phyloP scores from a whole-genome alignment of 2,113 vertebrate species.

The Eurystomus gularis region DNA sequence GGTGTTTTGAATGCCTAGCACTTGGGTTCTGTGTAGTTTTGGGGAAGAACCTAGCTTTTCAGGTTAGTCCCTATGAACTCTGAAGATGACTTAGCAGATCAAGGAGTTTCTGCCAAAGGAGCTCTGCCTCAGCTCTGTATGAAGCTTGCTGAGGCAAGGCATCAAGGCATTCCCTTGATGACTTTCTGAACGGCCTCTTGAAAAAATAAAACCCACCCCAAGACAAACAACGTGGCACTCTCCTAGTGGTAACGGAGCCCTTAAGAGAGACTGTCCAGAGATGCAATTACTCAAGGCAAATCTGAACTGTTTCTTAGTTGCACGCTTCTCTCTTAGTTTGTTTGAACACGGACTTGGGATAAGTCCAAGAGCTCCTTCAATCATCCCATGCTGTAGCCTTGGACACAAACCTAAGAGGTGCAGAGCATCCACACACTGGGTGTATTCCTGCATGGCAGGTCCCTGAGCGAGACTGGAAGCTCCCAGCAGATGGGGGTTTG shows the following conservation, averaged over 20 bases:
- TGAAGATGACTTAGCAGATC: background rate
- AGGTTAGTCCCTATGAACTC: background rate
- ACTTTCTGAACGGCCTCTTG: background rate
- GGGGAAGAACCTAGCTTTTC: background rate
- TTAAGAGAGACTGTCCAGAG: background rate
- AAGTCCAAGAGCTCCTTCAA: background rate
- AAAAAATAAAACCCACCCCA: background rate
- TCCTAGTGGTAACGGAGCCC: background rate
- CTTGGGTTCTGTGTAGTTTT: background rate
- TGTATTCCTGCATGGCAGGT: background rate
- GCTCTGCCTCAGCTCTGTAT: background rate
- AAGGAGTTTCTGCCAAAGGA: background rate
- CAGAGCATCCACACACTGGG: background rate
- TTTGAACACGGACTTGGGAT: background rate
- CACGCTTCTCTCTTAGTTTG: background rate
- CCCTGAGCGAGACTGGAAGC: background rate
- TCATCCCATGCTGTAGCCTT: background rate
- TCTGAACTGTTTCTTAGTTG: background rate
- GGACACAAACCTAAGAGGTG: background rate
- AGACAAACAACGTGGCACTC: background rate
- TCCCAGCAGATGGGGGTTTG: background rate
- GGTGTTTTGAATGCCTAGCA: background rate
- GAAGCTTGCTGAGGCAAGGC: background rate
- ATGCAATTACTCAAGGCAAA: background rate
- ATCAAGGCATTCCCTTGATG: background rate